These are phyloP conservation scores for Megaleporinus macrocephalus DNA, from an alignment of 2,113 vertebrate genomes.

Conservation along the genomic window DNA sequence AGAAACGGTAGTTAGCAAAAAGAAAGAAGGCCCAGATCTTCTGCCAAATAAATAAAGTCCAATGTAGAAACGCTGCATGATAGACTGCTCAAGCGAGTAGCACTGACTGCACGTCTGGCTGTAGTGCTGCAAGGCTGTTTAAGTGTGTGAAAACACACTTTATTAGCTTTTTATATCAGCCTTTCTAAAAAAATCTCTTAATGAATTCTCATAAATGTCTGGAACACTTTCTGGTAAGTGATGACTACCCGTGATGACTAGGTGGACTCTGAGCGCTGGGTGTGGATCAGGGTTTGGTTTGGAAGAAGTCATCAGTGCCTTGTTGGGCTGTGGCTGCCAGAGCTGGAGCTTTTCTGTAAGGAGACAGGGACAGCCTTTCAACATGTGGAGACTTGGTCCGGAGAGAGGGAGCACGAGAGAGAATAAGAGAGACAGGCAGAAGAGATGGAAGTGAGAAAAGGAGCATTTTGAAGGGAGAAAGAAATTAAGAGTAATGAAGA, in stretches of 20 bases:
- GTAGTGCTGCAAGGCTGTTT: too few relatives aligned
- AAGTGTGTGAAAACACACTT: too few relatives aligned
- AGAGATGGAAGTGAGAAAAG: neutral
- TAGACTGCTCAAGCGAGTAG: too few relatives aligned
- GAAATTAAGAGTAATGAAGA: neutral
- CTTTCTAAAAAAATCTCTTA: too few relatives aligned
- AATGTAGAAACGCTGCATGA: too few relatives aligned
- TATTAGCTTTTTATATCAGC: too few relatives aligned
- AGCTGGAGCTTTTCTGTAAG: conserved; percentile 77
- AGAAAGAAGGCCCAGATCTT: too few relatives aligned
- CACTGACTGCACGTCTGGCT: too few relatives aligned
- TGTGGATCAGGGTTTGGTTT: conserved; percentile 38
- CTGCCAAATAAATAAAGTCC: too few relatives aligned
- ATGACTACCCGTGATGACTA: neutral
- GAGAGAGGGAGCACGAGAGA: neutral
- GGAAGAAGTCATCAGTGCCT: conserved; percentile 53
- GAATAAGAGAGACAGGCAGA: neutral
- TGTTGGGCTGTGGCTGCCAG: conserved; percentile 65
- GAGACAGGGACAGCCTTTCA: conserved; percentile 67
- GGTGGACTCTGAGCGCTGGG: neutral
- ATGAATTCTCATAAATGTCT: neutral
- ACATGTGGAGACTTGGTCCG: conserved; percentile 75
- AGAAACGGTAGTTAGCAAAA: too few relatives aligned
- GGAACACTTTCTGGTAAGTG: neutral
- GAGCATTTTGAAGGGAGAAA: neutral